phyloP scores from a whole-genome alignment of 2,888 invertebrate species.

The Aproaerema taeniolella region DNA sequence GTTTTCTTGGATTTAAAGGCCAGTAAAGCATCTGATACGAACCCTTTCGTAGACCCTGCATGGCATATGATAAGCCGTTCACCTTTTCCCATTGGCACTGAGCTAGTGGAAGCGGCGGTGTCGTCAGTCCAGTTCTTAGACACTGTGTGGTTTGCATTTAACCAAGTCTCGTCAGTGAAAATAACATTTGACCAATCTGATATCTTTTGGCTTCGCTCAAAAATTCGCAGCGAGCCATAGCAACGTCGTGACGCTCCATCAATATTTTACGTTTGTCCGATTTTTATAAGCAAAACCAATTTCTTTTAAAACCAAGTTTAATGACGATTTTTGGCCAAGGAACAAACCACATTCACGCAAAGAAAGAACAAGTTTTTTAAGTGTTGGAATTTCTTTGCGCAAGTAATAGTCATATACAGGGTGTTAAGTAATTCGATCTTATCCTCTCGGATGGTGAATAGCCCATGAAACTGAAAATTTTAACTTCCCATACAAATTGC shows the following conservation, averaged over 20 bases:
- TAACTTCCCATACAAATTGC: too few species aligned
- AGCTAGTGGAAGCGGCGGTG: conserved; percentile 9
- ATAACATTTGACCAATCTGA: conserved; percentile 15
- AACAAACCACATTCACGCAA: too few species aligned
- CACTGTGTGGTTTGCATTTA: conserved; percentile 15
- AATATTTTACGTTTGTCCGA: conserved; percentile 15
- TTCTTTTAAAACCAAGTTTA: conserved; percentile 11
- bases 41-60: conserved; percentile 9
- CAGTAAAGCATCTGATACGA: not conserved
- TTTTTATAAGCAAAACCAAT: conserved; percentile 15
- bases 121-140: conserved; percentile 12
- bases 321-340: too few species aligned
- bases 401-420: too few species aligned
- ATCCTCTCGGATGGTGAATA: too few species aligned
- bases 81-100: conserved; percentile 15
- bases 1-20: conserved; percentile 9
- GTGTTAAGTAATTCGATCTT: too few species aligned
- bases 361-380: too few species aligned
- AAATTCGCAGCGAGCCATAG: conserved; percentile 13
- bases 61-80: conserved; percentile 8
- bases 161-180: conserved; percentile 16
- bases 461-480: too few species aligned
- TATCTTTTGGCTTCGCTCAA: conserved; percentile 13
- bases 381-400: too few species aligned
- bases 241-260: conserved; percentile 14